Base-by-base conservation (phyloP, 1,140 invertebrate genomes). In the Carposina sasakii region DNA sequence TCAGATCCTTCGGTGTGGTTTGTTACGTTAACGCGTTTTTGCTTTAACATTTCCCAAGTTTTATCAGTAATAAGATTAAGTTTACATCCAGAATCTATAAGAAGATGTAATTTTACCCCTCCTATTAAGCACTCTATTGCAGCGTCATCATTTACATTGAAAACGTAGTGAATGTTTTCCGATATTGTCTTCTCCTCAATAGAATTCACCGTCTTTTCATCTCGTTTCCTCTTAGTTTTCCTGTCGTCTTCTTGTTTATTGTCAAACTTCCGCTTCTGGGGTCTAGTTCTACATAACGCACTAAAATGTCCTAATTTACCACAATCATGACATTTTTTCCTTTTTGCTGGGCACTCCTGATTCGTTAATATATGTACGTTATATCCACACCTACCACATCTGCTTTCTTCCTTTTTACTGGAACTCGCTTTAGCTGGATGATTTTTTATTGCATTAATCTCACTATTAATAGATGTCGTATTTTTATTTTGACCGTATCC, bases 51-150 rank as follows among this genome's bases (percentile, higher is more conserved):
- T 16, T 39, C 17, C 61, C 58, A 64, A 5, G 58, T 57, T 39
- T 53, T 33, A 1, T 55, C 42, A 8, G 54, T 55, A 9, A 66
- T 57, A 1, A 66, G 15, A 39, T 66, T 66, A 0, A 39, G 8
- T 26, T 53, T 57, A 19, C 56, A 57, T 0, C 63, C 63, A 1
- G 63, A 66, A 40, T 66, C 56, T 10, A 62, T 57, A 9, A 66
- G 24, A 46, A 59, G 48, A 2, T 55, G 15, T 15, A 48, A 13
- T n/a, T 48, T 37, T 1, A 57, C 39, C 1, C 60, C 63, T 15
- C 63, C 60, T 8, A 63, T 39, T 3, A 40, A 42, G 30, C 59
- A 62, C 22, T 49, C 24, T 31, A 64, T 12, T 13, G 15, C 31
- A 4, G 19, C 48, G 13, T 54, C 47, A 34, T 54, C 19, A 31